phyloP scores from a whole-genome alignment of 1,140 invertebrate genomes.

The Melipona quadrifasciata region DNA sequence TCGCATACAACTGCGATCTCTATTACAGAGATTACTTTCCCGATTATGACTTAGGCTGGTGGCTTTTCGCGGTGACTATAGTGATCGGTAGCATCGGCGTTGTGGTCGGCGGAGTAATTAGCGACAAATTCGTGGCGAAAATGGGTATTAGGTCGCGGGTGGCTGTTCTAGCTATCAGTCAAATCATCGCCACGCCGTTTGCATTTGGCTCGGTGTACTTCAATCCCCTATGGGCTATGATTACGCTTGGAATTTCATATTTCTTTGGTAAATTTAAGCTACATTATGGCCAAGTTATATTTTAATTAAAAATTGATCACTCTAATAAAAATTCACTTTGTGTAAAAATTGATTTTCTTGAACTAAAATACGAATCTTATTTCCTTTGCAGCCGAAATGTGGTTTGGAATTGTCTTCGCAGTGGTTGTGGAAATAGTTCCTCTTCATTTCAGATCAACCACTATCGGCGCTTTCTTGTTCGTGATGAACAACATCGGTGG shows the following conservation, averaged over 20 bases:
- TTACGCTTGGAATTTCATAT: constrained; percentile 91
- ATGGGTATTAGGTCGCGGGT: constrained; percentile 93
- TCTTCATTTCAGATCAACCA: constrained; percentile 89
- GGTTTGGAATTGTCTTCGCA: constrained; percentile 95
- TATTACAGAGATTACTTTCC: constrained; percentile 94
- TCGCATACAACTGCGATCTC: constrained; percentile 94
- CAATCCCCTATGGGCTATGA: constrained; percentile 91
- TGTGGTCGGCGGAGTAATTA: constrained; percentile 92
- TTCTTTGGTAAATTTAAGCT: constrained; percentile 88
- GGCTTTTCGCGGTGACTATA: constrained; percentile 93
- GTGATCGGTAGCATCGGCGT: constrained; percentile 94
- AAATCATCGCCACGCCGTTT: constrained; percentile 93
- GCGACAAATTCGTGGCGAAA: constrained; percentile 93
- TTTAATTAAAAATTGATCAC: too few relatives aligned
- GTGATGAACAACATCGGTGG: constrained; percentile 97
- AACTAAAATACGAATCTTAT: not conserved
- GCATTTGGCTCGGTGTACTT: constrained; percentile 95
- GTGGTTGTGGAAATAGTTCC: constrained; percentile 94
- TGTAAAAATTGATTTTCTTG: not conserved
- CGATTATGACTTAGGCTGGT: constrained; percentile 92
- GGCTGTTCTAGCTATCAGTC: constrained; percentile 90
- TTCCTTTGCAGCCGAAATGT: constrained; percentile 90
- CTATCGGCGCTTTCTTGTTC: constrained; percentile 92
- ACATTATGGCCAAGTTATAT: too few relatives aligned
- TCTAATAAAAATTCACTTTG: not conserved